A percentile compares a stretch with the other conserved stretches of the same genome.
These are phyloP conservation scores for Protobothrops mucrosquamatus DNA, from an alignment of 2,113 vertebrate species.

Conservation along the genomic window DNA sequence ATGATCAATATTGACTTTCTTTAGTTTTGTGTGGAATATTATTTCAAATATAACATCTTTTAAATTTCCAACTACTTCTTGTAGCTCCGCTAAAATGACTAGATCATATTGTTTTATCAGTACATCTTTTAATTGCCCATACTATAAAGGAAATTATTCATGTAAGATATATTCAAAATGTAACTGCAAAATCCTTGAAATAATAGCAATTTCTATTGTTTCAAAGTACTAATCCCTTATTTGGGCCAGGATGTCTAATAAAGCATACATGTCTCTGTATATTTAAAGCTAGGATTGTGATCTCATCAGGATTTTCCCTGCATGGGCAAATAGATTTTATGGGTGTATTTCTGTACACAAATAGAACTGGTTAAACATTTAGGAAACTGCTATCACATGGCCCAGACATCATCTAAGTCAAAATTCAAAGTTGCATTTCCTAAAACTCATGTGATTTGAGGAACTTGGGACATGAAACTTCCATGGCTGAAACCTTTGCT, in stretches of 20 bases:
- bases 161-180: neutral
- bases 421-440: neutral
- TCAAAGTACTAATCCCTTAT: neutral
- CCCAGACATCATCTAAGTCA: neutral
- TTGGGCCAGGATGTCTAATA: neutral
- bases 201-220: neutral
- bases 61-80: neutral
- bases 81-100: neutral
- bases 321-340: neutral
- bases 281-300: neutral
- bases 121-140: neutral
- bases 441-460: neutral
- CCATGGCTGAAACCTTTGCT: neutral
- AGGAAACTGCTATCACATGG: neutral
- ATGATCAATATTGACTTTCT: neutral
- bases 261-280: neutral
- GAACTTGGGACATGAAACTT: neutral
- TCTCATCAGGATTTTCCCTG: neutral
- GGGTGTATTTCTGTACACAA: neutral
- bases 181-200: neutral
- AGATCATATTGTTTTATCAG: neutral
- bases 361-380: neutral
- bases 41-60: neutral
- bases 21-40: neutral
- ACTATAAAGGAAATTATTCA: neutral